Evolutionary conservation across 2,797 vertebrate genomes (phyloP).

Genomic region (Darevskia nairensis): DNA sequence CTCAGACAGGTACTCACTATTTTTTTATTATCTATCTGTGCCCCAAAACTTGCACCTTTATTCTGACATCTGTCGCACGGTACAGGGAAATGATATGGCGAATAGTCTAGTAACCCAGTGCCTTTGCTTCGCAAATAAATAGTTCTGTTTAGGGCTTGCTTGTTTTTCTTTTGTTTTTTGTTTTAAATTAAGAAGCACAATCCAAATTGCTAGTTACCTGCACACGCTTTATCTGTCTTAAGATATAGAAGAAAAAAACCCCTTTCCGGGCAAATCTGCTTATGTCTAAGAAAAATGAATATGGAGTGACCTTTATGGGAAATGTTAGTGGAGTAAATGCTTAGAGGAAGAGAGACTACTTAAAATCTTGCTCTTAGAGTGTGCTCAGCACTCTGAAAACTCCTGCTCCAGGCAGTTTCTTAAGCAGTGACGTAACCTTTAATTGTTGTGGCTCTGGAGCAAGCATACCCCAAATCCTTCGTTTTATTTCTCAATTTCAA

Average conservation of each 20-base stretch:
- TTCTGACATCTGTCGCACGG: background rate
- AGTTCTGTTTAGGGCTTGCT: background rate
- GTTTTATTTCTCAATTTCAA: slow-evolving; percentile 4
- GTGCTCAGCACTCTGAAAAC: background rate
- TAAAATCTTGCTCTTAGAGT: background rate
- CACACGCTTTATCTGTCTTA: background rate
- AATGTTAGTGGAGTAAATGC: background rate
- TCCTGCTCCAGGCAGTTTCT: background rate
- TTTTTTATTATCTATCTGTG: background rate
- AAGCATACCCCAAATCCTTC: background rate
- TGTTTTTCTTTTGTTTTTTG: background rate
- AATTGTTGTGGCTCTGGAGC: background rate
- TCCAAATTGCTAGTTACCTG: background rate
- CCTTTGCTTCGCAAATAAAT: background rate
- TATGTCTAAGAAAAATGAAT: background rate
- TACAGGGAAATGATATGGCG: background rate
- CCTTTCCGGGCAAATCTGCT: background rate
- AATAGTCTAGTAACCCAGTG: background rate
- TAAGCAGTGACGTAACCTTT: background rate
- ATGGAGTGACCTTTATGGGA: background rate
- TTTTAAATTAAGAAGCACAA: background rate
- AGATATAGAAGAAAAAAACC: background rate
- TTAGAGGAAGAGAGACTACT: background rate
- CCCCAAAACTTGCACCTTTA: background rate
- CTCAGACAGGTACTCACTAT: background rate